Evolutionary conservation across 2,888 invertebrate genomes (phyloP).

Genomic region (Stegophylla sp.): DNA sequence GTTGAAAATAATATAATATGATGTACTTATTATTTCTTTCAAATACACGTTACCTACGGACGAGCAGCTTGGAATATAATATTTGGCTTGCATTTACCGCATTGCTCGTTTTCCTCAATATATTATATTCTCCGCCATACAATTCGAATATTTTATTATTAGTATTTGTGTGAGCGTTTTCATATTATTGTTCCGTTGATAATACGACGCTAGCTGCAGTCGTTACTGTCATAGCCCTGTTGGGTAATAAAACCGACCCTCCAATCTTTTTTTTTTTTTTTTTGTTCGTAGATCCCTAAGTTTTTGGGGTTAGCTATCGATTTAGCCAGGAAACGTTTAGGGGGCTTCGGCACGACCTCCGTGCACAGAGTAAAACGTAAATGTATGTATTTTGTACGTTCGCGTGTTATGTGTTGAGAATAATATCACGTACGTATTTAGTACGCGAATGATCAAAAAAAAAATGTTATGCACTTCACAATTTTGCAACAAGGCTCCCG

Average conservation of each 20-base stretch:
- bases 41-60: neutral
- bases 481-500: neutral
- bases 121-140: conserved; percentile 9
- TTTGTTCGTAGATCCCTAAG: conserved; percentile 43
- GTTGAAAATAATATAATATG: neutral
- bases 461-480: neutral
- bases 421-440: conserved; percentile 26
- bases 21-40: neutral
- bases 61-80: conserved; percentile 38
- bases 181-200: conserved; percentile 49
- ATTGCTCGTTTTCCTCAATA: conserved; percentile 24
- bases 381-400: neutral
- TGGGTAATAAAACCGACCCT: conserved; percentile 53
- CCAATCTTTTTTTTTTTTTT: conserved; percentile 15
- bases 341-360: conserved; percentile 46
- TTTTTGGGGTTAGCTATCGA: conserved; percentile 42
- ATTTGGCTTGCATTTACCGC: conserved; percentile 39
- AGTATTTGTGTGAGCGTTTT: neutral
- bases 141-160: neutral
- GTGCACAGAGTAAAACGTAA: neutral
- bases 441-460: neutral
- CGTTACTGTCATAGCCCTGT: conserved; percentile 30
- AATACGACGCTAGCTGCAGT: neutral
- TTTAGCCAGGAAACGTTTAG: conserved; percentile 47
- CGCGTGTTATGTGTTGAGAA: conserved; percentile 3